Percentiles rank a stretch among this genome's conserved stretches.
These are phyloP conservation scores for Xerus inauris DNA, from an alignment of 2,113 vertebrate genomes.

Conservation along the genomic window DNA sequence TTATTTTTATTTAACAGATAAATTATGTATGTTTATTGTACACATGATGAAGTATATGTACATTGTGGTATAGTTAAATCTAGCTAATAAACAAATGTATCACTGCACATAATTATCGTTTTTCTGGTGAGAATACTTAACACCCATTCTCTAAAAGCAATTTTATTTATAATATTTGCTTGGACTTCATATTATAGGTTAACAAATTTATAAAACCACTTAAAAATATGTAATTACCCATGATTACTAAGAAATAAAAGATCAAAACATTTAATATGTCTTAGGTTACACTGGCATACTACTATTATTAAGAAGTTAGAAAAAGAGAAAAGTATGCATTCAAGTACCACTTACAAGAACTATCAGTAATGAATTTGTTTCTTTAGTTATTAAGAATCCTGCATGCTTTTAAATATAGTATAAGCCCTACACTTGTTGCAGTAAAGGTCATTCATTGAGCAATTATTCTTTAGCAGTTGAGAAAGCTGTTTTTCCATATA, in stretches of 20 bases:
- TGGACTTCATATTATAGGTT: constrained; percentile 52
- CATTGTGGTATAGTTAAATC: not conserved
- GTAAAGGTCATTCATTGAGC: not conserved
- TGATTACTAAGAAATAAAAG: constrained; percentile 41
- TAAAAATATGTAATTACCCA: not conserved
- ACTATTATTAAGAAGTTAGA: constrained; percentile 6
- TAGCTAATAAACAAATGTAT: not conserved
- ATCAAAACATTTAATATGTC: constrained; percentile 19
- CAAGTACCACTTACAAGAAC: not conserved
- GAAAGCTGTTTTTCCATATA: not conserved
- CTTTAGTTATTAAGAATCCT: not conserved
- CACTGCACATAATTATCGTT: not conserved
- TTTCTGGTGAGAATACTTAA: not conserved
- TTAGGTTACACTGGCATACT: not conserved
- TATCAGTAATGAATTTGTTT: constrained; percentile 11
- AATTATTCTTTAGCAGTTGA: not conserved
- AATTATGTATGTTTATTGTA: not conserved
- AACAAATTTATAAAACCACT: constrained; percentile 48
- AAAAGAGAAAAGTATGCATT: not conserved
- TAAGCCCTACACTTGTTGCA: not conserved
- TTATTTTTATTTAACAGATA: not conserved
- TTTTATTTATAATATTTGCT: constrained; percentile 45
- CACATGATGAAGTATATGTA: not conserved
- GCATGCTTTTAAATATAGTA: not conserved
- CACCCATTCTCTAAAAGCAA: not conserved